These are phyloP conservation scores for Anadara kagoshimensis DNA, from an alignment of 1,140 invertebrate genomes.

Conservation along the genomic window DNA sequence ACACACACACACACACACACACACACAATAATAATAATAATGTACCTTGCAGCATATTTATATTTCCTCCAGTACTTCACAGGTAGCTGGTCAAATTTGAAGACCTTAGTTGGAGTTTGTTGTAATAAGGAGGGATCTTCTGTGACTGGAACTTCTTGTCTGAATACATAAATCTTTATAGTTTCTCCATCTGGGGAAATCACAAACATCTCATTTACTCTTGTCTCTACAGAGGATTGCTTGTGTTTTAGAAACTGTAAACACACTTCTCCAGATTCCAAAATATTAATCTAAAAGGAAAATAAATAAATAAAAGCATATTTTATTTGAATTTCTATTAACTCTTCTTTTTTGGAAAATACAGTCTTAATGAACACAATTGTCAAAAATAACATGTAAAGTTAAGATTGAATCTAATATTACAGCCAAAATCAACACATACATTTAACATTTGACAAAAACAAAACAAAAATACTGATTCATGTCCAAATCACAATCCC, in stretches of 20 bases:
- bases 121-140: conserved; percentile 79
- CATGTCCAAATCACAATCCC: background rate
- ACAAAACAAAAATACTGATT: background rate
- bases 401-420: too few relatives aligned
- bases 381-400: too few relatives aligned
- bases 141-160: conserved; percentile 73
- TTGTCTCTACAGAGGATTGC: conserved; percentile 78
- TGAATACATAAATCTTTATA: conserved; percentile 80
- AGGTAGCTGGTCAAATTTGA: conserved; percentile 88
- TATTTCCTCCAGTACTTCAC: conserved; percentile 95
- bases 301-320: background rate
- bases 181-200: conserved; percentile 87
- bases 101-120: conserved; percentile 72
- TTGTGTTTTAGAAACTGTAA: conserved; percentile 89
- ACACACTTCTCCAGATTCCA: conserved; percentile 86
- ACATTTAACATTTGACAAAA: too few relatives aligned
- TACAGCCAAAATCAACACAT: too few relatives aligned
- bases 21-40: too few relatives aligned
- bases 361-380: too few relatives aligned
- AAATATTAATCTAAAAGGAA: conserved; percentile 79
- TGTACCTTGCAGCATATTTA: conserved; percentile 82
- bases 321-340: too few relatives aligned
- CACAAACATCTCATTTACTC: conserved; percentile 86
- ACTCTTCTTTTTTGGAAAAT: too few relatives aligned
- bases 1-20: too few relatives aligned